Conservation (phyloP, 2,888 invertebrate genomes). For the Synanthedon formicaeformis region DNA sequence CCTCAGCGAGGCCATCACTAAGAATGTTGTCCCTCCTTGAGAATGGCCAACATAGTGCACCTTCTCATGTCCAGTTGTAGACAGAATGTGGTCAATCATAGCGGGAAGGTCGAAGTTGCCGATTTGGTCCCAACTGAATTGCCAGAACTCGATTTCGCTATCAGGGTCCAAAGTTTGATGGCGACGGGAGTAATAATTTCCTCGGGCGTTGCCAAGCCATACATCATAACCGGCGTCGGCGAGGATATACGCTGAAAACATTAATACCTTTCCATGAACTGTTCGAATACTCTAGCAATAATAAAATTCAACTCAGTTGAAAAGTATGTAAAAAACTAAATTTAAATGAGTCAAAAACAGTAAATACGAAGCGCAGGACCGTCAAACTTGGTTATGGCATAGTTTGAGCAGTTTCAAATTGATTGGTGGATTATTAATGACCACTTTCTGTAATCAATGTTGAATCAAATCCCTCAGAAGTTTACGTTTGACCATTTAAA, state of each 20-base stretch:
- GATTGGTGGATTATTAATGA: too few species aligned
- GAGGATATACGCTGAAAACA: constrained; percentile 39
- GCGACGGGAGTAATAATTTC: constrained; percentile 72
- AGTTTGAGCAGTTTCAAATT: too few species aligned
- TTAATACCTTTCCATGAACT: not conserved
- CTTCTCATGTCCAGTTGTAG: constrained; percentile 21
- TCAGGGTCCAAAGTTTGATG: constrained; percentile 27
- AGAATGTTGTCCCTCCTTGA: constrained; percentile 44
- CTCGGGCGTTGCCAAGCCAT: constrained; percentile 84
- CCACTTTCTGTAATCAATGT: too few species aligned
- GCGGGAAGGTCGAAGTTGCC: constrained; percentile 37
- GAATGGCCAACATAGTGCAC: constrained; percentile 50
- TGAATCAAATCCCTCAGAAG: too few species aligned
- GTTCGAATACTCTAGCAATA: too few species aligned
- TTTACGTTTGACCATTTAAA: too few species aligned
- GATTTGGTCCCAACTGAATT: constrained; percentile 45
- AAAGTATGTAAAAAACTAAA: too few species aligned
- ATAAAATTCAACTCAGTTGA: too few species aligned
- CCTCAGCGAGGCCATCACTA: constrained; percentile 39
- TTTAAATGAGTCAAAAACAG: too few species aligned
- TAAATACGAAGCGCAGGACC: too few species aligned
- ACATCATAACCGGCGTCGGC: constrained; percentile 77
- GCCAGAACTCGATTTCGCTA: constrained; percentile 31
- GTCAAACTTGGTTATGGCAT: too few species aligned
- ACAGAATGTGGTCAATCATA: constrained; percentile 28